phyloP scores from a whole-genome alignment of 2,888 invertebrate species.

The Lissonota sp. region DNA sequence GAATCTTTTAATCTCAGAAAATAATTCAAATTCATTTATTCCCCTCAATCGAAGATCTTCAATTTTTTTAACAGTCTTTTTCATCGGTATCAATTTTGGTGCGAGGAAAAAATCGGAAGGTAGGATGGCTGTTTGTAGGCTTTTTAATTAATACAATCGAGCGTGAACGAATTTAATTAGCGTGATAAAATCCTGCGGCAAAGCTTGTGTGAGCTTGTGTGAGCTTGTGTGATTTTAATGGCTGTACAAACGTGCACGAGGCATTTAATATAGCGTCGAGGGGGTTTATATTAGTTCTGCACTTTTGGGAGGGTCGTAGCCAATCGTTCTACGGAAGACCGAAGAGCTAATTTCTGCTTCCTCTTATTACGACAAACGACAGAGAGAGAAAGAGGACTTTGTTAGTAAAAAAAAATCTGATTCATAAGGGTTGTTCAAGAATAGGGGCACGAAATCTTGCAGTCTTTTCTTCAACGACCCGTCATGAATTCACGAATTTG shows the following conservation, averaged over 20 bases:
- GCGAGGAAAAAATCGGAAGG: too few relatives aligned
- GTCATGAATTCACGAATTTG: slow-evolving; percentile 66
- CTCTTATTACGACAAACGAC: slow-evolving; percentile 32
- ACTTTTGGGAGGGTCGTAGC: slow-evolving; percentile 6
- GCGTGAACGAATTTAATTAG: neutral
- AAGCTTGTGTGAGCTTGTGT: neutral
- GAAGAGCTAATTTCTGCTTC: slow-evolving; percentile 46
- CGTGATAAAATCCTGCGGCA: slow-evolving; percentile 1
- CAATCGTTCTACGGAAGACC: slow-evolving; percentile 27
- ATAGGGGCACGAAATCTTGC: slow-evolving; percentile 50
- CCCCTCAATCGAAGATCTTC: too few relatives aligned
- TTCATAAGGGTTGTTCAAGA: slow-evolving; percentile 47
- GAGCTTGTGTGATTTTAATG: slow-evolving; percentile 13
- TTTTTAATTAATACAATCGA: too few relatives aligned
- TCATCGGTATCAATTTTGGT: too few relatives aligned
- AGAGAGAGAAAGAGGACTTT: neutral
- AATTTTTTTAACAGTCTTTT: too few relatives aligned
- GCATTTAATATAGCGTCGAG: slow-evolving; percentile 15
- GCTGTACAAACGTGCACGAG: neutral
- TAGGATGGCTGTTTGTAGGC: too few relatives aligned
- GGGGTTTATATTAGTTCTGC: slow-evolving; percentile 18
- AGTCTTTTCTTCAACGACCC: neutral
- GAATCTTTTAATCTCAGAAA: neutral
- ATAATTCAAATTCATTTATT: too few relatives aligned
- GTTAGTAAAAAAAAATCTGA: slow-evolving; percentile 17